phyloP scores from a whole-genome alignment of 1,140 invertebrate species.

The Drosophila sucinea region DNA sequence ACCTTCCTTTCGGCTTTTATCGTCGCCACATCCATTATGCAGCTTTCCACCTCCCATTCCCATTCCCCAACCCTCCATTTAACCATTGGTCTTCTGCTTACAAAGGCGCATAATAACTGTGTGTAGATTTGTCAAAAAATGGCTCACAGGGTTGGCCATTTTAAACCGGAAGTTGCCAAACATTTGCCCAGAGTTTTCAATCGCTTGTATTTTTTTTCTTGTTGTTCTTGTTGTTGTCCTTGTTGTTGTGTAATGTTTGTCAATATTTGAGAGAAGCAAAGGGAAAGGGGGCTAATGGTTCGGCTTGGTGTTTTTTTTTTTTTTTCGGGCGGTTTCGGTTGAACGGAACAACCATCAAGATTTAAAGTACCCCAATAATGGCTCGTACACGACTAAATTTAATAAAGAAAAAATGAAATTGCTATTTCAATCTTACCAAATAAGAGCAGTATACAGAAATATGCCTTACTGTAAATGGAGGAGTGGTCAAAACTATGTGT shows the following conservation, averaged over 20 bases:
- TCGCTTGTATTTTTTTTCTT: background rate
- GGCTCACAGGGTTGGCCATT: conserved; percentile 65
- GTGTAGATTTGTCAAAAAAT: conserved; percentile 76
- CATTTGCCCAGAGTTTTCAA: conserved; percentile 57
- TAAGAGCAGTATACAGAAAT: too few species aligned
- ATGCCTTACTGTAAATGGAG: too few species aligned
- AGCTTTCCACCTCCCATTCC: conserved; percentile 12
- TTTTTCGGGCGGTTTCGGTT: background rate
- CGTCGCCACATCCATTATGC: conserved; percentile 71
- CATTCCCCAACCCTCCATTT: background rate
- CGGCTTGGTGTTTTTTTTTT: background rate
- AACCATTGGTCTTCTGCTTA: conserved; percentile 26
- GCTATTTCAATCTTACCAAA: too few species aligned
- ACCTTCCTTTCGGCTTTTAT: conserved; percentile 29
- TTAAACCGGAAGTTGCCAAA: conserved; percentile 77
- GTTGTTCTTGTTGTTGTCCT: conserved; percentile 13
- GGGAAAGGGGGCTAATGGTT: conserved; percentile 27
- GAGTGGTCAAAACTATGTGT: too few species aligned
- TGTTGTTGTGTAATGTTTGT: conserved; percentile 32
- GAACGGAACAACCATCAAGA: background rate
- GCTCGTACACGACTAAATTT: background rate
- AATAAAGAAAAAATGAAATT: background rate
- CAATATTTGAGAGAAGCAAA: conserved; percentile 23
- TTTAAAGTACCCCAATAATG: background rate
- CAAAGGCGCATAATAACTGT: conserved; percentile 57